These are phyloP conservation scores for Forbesichthys agassizii DNA, from an alignment of 2,113 vertebrate species.

Conservation along the genomic window DNA sequence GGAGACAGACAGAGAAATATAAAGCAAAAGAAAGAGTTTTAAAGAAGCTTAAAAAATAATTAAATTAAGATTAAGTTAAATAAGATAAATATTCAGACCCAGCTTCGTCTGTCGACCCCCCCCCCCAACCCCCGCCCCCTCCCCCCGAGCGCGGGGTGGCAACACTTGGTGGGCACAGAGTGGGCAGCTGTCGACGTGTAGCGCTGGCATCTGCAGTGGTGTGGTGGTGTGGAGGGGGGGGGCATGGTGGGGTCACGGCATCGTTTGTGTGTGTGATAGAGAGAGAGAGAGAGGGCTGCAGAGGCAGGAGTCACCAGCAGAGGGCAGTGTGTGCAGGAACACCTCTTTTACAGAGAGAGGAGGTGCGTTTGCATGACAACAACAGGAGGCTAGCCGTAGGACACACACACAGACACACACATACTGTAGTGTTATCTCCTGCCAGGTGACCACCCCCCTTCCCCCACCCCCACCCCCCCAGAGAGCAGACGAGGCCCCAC, in stretches of 20 bases:
- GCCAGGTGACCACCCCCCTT: slow-evolving; percentile 48
- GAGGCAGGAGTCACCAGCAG: slow-evolving; percentile 3
- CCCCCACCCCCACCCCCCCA: slow-evolving; percentile 18
- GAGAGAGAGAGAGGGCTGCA: slow-evolving; percentile 10
- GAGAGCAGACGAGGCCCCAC: slow-evolving; percentile 66
- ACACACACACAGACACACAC: slow-evolving; percentile 17
- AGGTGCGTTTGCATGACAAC: slow-evolving; percentile 49
- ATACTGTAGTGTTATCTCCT: slow-evolving; percentile 57
- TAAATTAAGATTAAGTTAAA: too few relatives aligned
- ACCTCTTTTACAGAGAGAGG: slow-evolving; percentile 44
- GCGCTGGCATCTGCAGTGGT: slow-evolving; percentile 78
- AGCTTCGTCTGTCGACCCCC: slow-evolving; percentile 42
- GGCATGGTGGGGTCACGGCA: slow-evolving; percentile 29
- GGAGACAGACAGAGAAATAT: slow-evolving; percentile 29
- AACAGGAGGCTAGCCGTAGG: slow-evolving; percentile 24
- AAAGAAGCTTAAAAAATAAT: too few relatives aligned
- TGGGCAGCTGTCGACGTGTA: slow-evolving; percentile 82
- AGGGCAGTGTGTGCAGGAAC: slow-evolving; percentile 38
- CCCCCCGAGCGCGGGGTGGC: slow-evolving; percentile 73
- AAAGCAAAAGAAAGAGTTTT: slow-evolving; percentile 22
- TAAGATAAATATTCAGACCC: too few relatives aligned
- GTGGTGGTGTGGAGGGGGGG: slow-evolving; percentile 37
- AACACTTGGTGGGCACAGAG: slow-evolving; percentile 82
- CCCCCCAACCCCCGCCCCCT: slow-evolving; percentile 68
- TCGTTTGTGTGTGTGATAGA: slow-evolving; percentile 31